Conservation (phyloP, 2,797 vertebrate species). For the Florisuga fusca region DNA sequence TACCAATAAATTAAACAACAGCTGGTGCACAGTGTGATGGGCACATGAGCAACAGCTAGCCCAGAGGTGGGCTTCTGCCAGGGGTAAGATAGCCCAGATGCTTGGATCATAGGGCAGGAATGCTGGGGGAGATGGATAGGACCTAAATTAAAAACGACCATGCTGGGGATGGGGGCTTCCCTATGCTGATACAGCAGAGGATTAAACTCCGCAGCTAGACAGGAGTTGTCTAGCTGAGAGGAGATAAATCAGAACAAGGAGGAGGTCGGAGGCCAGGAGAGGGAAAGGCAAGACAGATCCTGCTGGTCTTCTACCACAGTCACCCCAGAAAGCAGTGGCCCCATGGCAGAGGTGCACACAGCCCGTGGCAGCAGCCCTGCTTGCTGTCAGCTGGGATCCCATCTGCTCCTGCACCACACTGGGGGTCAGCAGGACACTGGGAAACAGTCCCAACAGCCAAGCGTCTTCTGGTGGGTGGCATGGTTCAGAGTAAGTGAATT, state of each 20-base stretch:
- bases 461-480: neutral
- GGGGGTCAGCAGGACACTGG: fast-evolving
- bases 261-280: neutral
- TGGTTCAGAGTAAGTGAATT: fast-evolving
- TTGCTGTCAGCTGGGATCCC: neutral
- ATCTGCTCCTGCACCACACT: fast-evolving
- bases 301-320: neutral
- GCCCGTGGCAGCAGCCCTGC: neutral
- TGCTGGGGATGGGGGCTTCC: neutral
- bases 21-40: neutral
- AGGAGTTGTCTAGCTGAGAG: neutral
- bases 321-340: fast-evolving
- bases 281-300: neutral
- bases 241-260: neutral
- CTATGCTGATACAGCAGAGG: neutral
- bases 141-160: neutral
- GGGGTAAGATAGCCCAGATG: too few species aligned
- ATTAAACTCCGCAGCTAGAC: neutral
- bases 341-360: fast-evolving
- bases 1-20: neutral
- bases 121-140: neutral
- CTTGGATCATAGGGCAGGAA: neutral
- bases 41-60: neutral
- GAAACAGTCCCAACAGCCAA: neutral
- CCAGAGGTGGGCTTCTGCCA: neutral